Conservation (phyloP, 2,888 invertebrate genomes). For the Spodoptera exigua region DNA sequence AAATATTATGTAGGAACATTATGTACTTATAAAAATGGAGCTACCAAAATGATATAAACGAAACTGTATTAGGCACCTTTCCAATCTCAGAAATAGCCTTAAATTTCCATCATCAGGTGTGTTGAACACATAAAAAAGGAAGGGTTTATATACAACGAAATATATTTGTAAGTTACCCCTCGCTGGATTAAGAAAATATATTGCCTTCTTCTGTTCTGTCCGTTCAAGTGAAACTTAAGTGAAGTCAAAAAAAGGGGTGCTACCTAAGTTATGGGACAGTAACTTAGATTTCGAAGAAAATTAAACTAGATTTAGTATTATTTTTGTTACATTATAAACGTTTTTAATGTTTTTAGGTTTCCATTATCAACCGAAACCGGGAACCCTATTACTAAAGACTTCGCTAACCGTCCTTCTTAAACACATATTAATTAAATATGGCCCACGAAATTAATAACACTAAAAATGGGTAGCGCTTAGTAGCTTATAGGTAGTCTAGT, state of each 20-base stretch:
- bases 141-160: conserved; percentile 32
- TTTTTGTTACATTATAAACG: too few species aligned
- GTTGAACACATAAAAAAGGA: conserved; percentile 34
- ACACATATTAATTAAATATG: too few species aligned
- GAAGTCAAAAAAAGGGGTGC: conserved; percentile 1
- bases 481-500: too few species aligned
- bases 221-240: conserved; percentile 26
- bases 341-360: too few species aligned
- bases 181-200: conserved; percentile 48
- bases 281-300: background rate
- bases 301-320: background rate
- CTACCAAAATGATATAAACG: conserved; percentile 9
- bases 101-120: conserved; percentile 26
- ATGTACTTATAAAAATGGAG: too few species aligned
- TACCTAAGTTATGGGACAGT: conserved; percentile 3
- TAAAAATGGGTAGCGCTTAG: too few species aligned
- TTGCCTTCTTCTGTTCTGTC: conserved; percentile 37
- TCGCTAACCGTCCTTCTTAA: too few species aligned
- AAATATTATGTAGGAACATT: too few species aligned
- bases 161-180: conserved; percentile 38
- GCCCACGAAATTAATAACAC: too few species aligned
- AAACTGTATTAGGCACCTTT: background rate
- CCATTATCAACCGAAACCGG: too few species aligned
- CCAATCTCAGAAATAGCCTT: background rate
- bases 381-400: too few species aligned